A percentile compares a stretch with the other conserved stretches of the same genome.
Conservation (phyloP, 2,888 invertebrate species). For the Prenolepis imparis region DNA sequence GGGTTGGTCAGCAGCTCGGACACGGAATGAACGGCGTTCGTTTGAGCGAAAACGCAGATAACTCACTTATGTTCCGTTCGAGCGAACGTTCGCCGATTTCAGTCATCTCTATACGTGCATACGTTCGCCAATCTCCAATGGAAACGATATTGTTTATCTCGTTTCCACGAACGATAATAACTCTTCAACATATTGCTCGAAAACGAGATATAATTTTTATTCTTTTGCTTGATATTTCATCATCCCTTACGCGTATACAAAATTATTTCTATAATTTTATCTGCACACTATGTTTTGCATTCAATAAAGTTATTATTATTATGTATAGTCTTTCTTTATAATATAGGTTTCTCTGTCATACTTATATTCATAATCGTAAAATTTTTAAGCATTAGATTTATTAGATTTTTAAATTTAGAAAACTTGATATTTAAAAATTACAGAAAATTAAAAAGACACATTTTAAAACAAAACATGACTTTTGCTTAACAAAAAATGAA, state of each 20-base stretch:
- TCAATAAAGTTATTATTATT: background rate
- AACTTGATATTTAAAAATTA: background rate
- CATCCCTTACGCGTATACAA: background rate
- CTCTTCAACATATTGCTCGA: background rate
- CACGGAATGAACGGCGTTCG: slow-evolving; percentile 65
- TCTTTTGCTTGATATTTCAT: background rate
- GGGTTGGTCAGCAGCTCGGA: slow-evolving; percentile 58
- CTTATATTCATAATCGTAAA: background rate
- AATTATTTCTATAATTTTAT: slow-evolving; percentile 1
- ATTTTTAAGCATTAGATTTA: background rate
- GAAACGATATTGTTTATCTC: slow-evolving; percentile 44
- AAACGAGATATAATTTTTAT: background rate
- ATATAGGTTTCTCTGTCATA: background rate
- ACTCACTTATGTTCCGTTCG: slow-evolving; percentile 66
- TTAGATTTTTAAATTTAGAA: background rate
- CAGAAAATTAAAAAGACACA: background rate
- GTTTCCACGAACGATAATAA: slow-evolving; percentile 8
- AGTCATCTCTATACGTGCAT: slow-evolving; percentile 7
- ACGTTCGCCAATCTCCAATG: slow-evolving; percentile 2
- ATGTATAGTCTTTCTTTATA: background rate
- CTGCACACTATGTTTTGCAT: background rate
- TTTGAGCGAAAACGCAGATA: slow-evolving; percentile 67
- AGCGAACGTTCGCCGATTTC: slow-evolving; percentile 38
- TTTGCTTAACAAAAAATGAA: background rate
- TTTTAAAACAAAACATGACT: background rate